Evolutionary conservation across 2,888 invertebrate species (phyloP).

Genomic region (Coelopa pilipes): DNA sequence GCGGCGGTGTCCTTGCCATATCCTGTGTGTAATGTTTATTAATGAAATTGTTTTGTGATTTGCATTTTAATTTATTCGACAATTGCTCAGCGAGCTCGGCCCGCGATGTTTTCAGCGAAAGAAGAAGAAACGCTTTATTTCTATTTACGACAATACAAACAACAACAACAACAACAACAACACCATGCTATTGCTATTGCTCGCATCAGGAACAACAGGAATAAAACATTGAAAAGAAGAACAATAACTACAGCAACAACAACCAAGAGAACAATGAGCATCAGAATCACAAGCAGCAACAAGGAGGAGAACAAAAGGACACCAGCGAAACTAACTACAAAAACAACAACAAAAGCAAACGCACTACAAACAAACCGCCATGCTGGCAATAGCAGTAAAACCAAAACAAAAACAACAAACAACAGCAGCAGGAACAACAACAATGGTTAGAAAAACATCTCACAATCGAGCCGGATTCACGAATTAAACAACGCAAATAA

Average conservation of each 20-base stretch:
- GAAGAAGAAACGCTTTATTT: not conserved
- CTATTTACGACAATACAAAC: not conserved
- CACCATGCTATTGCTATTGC: too few species aligned
- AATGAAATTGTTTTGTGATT: constrained; percentile 62
- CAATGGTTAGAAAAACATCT: constrained; percentile 41
- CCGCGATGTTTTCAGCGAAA: not conserved
- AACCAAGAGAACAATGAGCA: too few species aligned
- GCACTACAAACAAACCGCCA: too few species aligned
- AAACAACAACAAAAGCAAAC: too few species aligned
- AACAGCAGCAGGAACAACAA: constrained; percentile 53
- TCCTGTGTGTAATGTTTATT: constrained; percentile 57
- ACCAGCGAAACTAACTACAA: too few species aligned
- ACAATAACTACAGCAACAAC: too few species aligned
- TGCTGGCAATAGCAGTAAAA: constrained; percentile 1
- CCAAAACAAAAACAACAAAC: constrained; percentile 40
- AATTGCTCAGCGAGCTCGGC: constrained; percentile 30
- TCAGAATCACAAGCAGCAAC: too few species aligned
- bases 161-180: too few species aligned
- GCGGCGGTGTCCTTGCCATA: too few species aligned
- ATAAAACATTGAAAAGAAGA: too few species aligned
- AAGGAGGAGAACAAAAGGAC: too few species aligned
- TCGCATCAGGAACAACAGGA: too few species aligned
- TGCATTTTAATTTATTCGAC: constrained; percentile 62
- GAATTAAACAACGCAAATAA: constrained; percentile 60
- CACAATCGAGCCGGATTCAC: not conserved